Evolutionary conservation across 2,113 vertebrate species (phyloP), one percentile per base, ranked within the genome.

Genomic region (Marmota flaviventris): DNA sequence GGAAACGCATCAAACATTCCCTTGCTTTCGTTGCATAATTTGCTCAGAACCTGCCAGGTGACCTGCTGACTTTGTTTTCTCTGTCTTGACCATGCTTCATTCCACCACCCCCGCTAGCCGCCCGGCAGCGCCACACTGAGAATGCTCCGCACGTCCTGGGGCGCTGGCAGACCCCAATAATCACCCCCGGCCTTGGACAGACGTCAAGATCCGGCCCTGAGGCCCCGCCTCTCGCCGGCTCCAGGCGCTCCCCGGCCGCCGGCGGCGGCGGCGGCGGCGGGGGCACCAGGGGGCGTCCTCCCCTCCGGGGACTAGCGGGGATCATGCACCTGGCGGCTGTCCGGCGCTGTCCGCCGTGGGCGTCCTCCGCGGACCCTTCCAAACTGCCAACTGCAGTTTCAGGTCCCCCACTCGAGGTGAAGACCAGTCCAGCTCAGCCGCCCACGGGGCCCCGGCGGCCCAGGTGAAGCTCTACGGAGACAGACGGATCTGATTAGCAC

Each of bases 61-160:
- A 96, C 97, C 97, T 81, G 98, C 97, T 93, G 97, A 97, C 98
- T 97, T 96, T 94, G 97, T 96, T 96, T 98, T 45, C 8, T 97
- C 94, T 9, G 79, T 96, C 89, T 86, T 25, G 96, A 92, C 56
- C 32, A 4, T 2, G 91, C 73, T 94, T 79, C 70, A 58, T 65
- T 89, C 94, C 97, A n/a, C 20, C 11, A 20, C 37, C 67, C 82
- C 53, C 51, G 39, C 48, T 69, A 0, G 89, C 91, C 85, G 27
- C 85, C 12, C 17, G 73, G 95, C 86, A 93, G 95, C 91, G 51
- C 88, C 87, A 58, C 88, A 12, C 77, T 13, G 95, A 25, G 93
- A 76, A 85, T 37, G 39, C 87, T 51, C 32, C 0, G 58, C 61
- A 73, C 34, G 56, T 77, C 85, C 16, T 3, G 20, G 34, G 51